Percentiles rank a stretch among this genome's conserved stretches.
These are phyloP conservation scores for Actinemys pallida DNA, from an alignment of 2,113 vertebrate species.

Conservation along the genomic window DNA sequence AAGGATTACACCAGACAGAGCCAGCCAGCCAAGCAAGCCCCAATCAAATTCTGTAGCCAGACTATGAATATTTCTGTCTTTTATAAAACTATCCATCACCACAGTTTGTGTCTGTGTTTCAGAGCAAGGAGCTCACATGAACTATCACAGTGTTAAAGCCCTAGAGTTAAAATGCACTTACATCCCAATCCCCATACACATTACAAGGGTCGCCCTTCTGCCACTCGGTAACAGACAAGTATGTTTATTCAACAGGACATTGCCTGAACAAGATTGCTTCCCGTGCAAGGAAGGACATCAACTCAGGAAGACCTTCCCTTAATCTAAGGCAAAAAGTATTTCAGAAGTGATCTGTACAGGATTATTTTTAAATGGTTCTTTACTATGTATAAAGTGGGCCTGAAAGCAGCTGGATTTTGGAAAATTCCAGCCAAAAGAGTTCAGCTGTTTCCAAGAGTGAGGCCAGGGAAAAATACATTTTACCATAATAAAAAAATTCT, in stretches of 20 bases:
- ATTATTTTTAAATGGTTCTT: background rate
- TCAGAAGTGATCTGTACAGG: background rate
- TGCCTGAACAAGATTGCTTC: background rate
- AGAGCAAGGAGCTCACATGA: background rate
- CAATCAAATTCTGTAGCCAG: background rate
- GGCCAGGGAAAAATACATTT: background rate
- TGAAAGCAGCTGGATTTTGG: background rate
- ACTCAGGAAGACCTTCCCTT: background rate
- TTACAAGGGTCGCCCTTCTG: fast-evolving
- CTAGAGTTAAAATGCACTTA: background rate
- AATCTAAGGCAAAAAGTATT: background rate
- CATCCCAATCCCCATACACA: background rate
- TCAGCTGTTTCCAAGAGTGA: background rate
- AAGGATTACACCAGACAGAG: background rate
- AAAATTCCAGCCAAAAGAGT: background rate
- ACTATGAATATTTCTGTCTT: background rate
- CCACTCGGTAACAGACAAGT: background rate
- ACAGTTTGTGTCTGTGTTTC: background rate
- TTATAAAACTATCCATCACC: background rate
- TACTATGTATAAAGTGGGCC: background rate
- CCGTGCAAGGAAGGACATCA: background rate
- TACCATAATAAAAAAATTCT: background rate
- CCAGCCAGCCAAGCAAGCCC: background rate
- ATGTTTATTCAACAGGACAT: background rate
- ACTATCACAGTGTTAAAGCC: background rate